phyloP scores from a whole-genome alignment of 2,113 vertebrate genomes.

The Pogona vitticeps region DNA sequence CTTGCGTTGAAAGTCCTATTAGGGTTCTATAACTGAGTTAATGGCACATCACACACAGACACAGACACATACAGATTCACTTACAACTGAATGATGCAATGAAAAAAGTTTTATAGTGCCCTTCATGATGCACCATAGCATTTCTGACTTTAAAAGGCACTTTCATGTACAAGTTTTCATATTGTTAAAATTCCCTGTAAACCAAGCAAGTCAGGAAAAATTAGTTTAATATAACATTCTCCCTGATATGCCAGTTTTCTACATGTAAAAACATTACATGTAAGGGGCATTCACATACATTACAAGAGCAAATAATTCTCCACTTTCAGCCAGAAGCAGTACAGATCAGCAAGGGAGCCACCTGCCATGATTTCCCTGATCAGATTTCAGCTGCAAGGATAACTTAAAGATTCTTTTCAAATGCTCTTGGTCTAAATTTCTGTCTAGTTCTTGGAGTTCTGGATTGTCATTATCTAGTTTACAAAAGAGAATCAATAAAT shows the following conservation, averaged over 20 bases:
- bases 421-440: not conserved
- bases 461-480: not conserved
- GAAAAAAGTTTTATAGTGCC: not conserved
- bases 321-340: not conserved
- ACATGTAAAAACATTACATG: too few species aligned
- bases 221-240: not conserved
- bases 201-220: not conserved
- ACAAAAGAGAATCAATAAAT: not conserved
- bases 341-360: not conserved
- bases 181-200: not conserved
- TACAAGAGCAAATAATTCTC: not conserved
- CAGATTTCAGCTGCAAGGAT: not conserved
- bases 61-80: too few species aligned
- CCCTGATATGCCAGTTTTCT: too few species aligned
- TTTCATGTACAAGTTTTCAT: too few species aligned
- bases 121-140: not conserved
- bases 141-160: not conserved
- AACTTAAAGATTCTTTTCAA: not conserved
- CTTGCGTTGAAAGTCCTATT: too few species aligned
- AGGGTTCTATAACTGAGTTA: too few species aligned
- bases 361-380: not conserved
- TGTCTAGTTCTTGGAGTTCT: not conserved
- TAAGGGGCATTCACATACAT: not conserved
- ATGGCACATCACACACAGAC: too few species aligned
- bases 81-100: not conserved